Conservation (phyloP, 2,888 invertebrate species). For the Altica lythri region DNA sequence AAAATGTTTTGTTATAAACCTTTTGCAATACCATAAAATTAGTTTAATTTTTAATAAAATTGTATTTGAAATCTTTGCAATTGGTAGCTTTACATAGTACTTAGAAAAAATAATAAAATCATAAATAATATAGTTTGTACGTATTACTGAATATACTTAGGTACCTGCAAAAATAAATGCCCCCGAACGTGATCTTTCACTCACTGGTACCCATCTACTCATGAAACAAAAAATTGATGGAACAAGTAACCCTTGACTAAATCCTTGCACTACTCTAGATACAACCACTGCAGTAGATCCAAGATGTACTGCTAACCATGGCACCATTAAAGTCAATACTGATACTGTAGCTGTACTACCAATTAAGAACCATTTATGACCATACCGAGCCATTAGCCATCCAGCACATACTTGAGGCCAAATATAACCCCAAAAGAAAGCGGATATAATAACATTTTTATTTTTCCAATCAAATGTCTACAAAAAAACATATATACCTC, state of each 20-base stretch:
- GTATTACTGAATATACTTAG: background rate
- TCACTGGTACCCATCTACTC: conserved; percentile 75
- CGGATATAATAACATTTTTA: conserved; percentile 65
- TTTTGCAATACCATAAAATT: background rate
- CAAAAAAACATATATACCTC: too few species aligned
- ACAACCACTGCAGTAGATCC: conserved; percentile 66
- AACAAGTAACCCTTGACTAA: conserved; percentile 73
- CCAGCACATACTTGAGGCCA: conserved; percentile 74
- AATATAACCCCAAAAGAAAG: conserved; percentile 81
- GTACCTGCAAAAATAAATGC: conserved; percentile 66
- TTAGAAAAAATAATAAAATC: background rate
- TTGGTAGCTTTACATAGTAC: background rate
- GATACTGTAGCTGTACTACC: conserved; percentile 64
- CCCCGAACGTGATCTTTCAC: conserved; percentile 73
- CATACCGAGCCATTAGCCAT: conserved; percentile 71
- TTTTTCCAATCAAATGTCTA: conserved; percentile 58
- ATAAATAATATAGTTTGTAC: too few species aligned
- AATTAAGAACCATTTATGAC: conserved; percentile 71
- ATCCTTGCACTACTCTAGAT: conserved; percentile 72
- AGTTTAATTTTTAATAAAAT: background rate
- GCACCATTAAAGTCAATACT: conserved; percentile 69
- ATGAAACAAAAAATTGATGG: conserved; percentile 73
- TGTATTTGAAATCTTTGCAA: background rate
- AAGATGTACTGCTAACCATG: conserved; percentile 67
- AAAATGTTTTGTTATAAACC: too few species aligned